Percentiles rank a stretch among this genome's conserved stretches.
phyloP scores from a whole-genome alignment of 2,888 invertebrate genomes.

The Dyspetes luteomarginatus region DNA sequence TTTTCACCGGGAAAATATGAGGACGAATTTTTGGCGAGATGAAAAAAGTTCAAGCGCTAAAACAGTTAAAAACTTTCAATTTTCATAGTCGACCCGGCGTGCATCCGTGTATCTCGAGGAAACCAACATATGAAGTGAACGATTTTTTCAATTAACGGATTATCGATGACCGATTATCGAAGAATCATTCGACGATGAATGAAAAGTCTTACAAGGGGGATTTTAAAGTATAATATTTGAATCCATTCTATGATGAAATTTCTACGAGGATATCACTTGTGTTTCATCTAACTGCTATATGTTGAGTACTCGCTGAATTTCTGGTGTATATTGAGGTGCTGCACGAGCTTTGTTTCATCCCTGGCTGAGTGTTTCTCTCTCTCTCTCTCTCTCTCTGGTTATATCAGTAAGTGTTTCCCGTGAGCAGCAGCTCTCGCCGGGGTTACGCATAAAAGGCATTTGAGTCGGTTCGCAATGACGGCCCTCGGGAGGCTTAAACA shows the following conservation, averaged over 20 bases:
- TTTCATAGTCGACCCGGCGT: no score
- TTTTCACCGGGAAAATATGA: no score
- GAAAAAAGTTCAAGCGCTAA: no score
- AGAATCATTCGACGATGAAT: background rate
- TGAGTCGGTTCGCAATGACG: constrained; percentile 75
- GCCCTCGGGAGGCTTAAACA: constrained; percentile 75
- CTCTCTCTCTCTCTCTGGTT: constrained; percentile 21
- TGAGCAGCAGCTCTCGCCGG: constrained; percentile 50
- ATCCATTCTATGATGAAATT: constrained; percentile 5
- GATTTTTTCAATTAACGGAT: no score
- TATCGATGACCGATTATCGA: no score
- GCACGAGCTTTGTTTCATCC: constrained; percentile 27
- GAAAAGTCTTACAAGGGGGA: background rate
- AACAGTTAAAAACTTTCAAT: no score
- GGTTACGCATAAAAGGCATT: constrained; percentile 57
- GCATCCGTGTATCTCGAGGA: no score
- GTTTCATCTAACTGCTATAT: background rate
- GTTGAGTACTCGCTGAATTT: constrained; percentile 8
- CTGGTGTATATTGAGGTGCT: background rate
- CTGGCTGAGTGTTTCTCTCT: background rate
- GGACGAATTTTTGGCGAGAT: no score
- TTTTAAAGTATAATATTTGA: background rate
- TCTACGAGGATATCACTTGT: constrained; percentile 9
- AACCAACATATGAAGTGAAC: no score
- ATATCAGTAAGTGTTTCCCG: constrained; percentile 29